Evolutionary conservation across 2,797 vertebrate genomes (phyloP).

Genomic region (Hozukius guyotensis): DNA sequence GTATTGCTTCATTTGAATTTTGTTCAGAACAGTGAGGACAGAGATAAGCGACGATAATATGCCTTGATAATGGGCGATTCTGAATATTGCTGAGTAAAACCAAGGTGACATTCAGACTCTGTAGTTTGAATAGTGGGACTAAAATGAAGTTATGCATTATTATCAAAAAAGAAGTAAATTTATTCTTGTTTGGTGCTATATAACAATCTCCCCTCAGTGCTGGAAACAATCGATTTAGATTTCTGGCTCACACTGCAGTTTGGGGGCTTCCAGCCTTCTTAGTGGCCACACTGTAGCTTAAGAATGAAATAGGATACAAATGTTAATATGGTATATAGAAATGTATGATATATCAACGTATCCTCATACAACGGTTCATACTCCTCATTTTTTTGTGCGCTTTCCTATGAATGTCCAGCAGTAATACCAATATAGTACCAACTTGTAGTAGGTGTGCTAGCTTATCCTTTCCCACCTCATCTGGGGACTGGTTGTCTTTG

Average conservation of each 20-base stretch:
- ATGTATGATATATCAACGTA: neutral
- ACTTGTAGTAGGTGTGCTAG: neutral
- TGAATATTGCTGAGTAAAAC: slow-evolving; percentile 9
- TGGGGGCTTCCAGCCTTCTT: neutral
- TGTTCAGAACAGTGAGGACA: neutral
- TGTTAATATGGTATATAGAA: neutral
- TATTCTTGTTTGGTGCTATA: neutral
- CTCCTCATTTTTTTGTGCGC: too few species aligned
- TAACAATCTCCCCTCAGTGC: neutral
- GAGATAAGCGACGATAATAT: slow-evolving; percentile 6
- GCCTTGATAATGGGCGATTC: neutral
- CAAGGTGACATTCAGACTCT: slow-evolving; percentile 5
- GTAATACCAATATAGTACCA: neutral
- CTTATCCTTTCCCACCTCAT: neutral
- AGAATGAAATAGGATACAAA: neutral
- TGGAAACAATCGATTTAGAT: neutral
- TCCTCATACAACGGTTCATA: too few species aligned
- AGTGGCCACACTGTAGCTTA: neutral
- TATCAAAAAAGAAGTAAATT: neutral
- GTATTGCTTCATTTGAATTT: slow-evolving; percentile 9
- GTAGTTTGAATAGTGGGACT: neutral
- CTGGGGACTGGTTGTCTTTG: neutral
- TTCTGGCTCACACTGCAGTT: neutral
- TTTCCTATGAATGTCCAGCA: too few species aligned
- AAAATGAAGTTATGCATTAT: neutral